phyloP scores from a whole-genome alignment of 2,797 vertebrate genomes.

The Falco columbarius region DNA sequence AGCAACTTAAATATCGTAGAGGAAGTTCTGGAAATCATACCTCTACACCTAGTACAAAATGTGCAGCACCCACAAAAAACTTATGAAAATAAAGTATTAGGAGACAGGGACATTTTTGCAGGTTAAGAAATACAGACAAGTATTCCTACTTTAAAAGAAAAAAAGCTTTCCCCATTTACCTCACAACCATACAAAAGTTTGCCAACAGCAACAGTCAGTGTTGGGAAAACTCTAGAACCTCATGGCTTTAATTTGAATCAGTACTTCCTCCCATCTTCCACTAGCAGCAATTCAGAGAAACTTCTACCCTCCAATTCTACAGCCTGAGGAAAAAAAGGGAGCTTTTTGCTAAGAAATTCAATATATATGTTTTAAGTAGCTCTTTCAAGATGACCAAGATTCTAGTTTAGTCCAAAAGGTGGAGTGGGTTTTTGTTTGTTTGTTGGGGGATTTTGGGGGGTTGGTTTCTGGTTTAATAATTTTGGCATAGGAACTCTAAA shows the following conservation, averaged over 20 bases:
- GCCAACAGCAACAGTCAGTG: neutral
- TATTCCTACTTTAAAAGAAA: neutral
- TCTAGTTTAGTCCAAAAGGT: neutral
- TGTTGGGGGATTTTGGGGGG: neutral
- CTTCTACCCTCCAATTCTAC: neutral
- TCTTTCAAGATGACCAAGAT: neutral
- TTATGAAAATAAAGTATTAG: neutral
- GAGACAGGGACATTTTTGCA: neutral
- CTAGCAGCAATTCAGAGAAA: neutral
- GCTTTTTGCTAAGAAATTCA: neutral
- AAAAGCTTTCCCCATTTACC: neutral
- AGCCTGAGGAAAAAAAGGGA: neutral
- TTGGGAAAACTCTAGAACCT: neutral
- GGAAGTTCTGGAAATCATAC: neutral
- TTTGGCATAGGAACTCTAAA: neutral
- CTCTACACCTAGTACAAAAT: neutral
- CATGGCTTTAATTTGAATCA: neutral
- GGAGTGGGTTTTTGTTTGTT: neutral
- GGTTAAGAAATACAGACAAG: neutral
- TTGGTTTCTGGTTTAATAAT: rapidly evolving
- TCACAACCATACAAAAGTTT: neutral
- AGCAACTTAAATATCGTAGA: neutral
- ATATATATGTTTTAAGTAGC: neutral
- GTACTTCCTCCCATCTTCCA: neutral
- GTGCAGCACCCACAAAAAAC: neutral